These are phyloP conservation scores for Heliconius himera DNA, from an alignment of 1,140 invertebrate species.

Conservation along the genomic window DNA sequence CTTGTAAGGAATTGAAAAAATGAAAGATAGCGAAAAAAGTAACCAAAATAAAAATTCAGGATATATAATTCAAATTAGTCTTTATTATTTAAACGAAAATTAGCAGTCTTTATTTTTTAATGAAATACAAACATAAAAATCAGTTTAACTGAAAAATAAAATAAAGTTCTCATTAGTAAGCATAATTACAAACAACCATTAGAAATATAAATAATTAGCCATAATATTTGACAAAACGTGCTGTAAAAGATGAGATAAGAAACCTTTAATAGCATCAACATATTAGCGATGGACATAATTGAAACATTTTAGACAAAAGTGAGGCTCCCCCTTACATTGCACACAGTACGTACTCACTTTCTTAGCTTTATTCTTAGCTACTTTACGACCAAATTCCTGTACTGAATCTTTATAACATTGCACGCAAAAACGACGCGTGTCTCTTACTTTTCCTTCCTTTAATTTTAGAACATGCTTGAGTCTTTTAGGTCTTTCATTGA, in stretches of 20 bases:
- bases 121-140: conserved; percentile 47
- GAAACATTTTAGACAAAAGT: conserved; percentile 55
- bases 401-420: conserved; percentile 54
- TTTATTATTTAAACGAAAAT: conserved; percentile 55
- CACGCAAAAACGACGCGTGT: conserved; percentile 51
- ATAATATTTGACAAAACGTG: conserved; percentile 54
- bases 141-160: conserved; percentile 53
- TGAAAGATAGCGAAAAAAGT: conserved; percentile 54
- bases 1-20: conserved; percentile 54
- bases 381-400: conserved; percentile 49
- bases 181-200: conserved; percentile 50
- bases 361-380: conserved; percentile 52
- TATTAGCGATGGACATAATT: conserved; percentile 54
- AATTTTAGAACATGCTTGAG: conserved; percentile 53
- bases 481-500: conserved; percentile 55
- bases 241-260: conserved; percentile 52
- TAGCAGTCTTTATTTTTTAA: conserved; percentile 51
- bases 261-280: conserved; percentile 52
- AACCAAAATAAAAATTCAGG: conserved; percentile 49
- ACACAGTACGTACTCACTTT: conserved; percentile 55
- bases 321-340: conserved; percentile 49
- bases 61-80: conserved; percentile 49
- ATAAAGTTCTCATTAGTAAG: conserved; percentile 47
- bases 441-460: conserved; percentile 55
- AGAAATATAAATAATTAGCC: conserved; percentile 49